Percentiles rank a stretch among this genome's conserved stretches.
phyloP scores from a whole-genome alignment of 2,888 invertebrate genomes.

The Drosophila atripex region DNA sequence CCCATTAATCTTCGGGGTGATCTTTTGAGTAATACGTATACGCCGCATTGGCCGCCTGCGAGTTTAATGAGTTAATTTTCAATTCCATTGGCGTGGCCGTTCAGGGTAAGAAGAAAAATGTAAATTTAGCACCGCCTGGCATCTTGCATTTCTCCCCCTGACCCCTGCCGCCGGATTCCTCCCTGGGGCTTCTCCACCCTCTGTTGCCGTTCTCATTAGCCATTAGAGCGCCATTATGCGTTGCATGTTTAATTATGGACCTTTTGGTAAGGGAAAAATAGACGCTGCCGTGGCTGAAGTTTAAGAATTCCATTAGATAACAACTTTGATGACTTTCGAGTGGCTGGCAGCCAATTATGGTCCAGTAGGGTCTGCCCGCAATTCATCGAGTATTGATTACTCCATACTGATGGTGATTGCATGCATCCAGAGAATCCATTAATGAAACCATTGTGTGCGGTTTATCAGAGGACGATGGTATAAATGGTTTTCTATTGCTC shows the following conservation, averaged over 20 bases:
- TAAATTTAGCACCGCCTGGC: slow-evolving; percentile 55
- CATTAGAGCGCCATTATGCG: slow-evolving; percentile 71
- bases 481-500: not conserved
- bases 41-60: slow-evolving; percentile 40
- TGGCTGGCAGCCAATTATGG: slow-evolving; percentile 21
- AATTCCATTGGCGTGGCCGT: slow-evolving; percentile 67
- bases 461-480: slow-evolving; percentile 2
- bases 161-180: too few species aligned
- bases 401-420: slow-evolving; percentile 25
- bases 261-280: slow-evolving; percentile 4
- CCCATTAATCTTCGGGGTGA: slow-evolving; percentile 62
- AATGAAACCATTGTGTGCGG: slow-evolving; percentile 16
- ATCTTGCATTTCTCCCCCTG: slow-evolving; percentile 33
- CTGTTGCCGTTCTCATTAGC: slow-evolving; percentile 59
- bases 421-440: slow-evolving; percentile 14
- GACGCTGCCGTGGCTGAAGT: slow-evolving; percentile 13
- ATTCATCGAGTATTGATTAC: slow-evolving; percentile 44
- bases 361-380: slow-evolving; percentile 20
- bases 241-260: slow-evolving; percentile 72
- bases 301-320: slow-evolving; percentile 41
- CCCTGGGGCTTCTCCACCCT: not conserved
- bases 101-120: slow-evolving; percentile 57
- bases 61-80: slow-evolving; percentile 79
- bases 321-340: slow-evolving; percentile 39
- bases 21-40: slow-evolving; percentile 53